Base-by-base conservation (phyloP, 2,888 invertebrate genomes). In the Periphyllus acericola region DNA sequence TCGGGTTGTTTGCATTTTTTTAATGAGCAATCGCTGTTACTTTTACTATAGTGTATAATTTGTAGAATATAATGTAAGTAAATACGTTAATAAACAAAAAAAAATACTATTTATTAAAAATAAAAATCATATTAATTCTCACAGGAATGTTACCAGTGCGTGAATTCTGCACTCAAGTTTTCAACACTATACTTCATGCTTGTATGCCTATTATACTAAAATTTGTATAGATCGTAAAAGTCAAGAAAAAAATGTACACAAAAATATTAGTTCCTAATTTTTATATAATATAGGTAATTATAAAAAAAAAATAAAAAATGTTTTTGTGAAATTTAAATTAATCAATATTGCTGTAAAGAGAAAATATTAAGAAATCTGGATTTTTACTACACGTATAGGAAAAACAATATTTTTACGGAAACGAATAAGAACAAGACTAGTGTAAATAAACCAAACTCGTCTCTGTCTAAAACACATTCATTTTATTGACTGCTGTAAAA, bases 331-430 rank as follows among this genome's bases (percentile, higher is more conserved):
- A 79, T 55, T 71, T 71, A 55, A 29, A 86, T 86, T 40, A 83
- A 68, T 68, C 52, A 71, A 86, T 79, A 79, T 25, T 32, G 17
- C 32, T 21, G 32, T 71, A 79, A 86, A 86, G 79, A 60, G 85
- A 86, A 86, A 86, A 86, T 86, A 32, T 52, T 34, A 68, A 86
- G 85, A 86, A 86, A 86, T 79, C 85, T 34, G 29, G 66, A 25
- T 68, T 75, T 72, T 75, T 60, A 0, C 8, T 71, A 29, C 11
- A 32, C 17, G 32, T 17, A n/a, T n/a, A 34, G 25, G 52, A 78
- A 75, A 78, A 68, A 71, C 68, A 36, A 79, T 86, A 71, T 71
- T 34, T 86, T 75, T 86, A 78, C 29, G 85, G 85, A 86, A 86
- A 55, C 36, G 40, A 84, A 84, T 6, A 19, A 46, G 6, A 46